Conservation (phyloP, 2,888 invertebrate genomes). For the Cephus pulcher region DNA sequence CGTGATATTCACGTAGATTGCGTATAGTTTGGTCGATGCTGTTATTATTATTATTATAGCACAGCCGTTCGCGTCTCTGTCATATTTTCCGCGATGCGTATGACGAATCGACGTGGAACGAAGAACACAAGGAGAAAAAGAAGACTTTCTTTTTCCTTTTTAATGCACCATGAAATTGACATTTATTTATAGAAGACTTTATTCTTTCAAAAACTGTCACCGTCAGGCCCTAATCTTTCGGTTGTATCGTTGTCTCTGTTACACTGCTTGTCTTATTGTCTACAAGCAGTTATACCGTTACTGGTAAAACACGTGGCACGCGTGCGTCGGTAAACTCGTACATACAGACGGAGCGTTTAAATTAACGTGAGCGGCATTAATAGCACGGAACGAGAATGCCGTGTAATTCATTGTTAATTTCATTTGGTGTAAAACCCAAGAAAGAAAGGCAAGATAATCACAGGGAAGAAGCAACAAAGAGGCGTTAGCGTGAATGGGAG, state of each 20-base stretch:
- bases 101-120: neutral
- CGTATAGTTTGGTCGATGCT: neutral
- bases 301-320: neutral
- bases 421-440: neutral
- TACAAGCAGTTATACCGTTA: neutral
- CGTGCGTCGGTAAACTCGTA: neutral
- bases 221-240: neutral
- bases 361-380: neutral
- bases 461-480: slow-evolving; percentile 15
- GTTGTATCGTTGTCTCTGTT: neutral
- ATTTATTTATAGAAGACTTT: neutral
- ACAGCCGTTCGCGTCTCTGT: neutral
- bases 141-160: neutral
- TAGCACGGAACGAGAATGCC: neutral
- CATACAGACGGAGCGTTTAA: neutral
- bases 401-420: neutral
- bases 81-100: neutral
- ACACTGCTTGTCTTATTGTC: neutral
- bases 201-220: neutral
- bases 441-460: slow-evolving; percentile 4
- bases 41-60: neutral
- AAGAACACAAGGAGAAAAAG: neutral
- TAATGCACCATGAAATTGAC: neutral
- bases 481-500: slow-evolving; percentile 7
- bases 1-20: neutral